These are phyloP conservation scores for Chaetorhynchus papuensis DNA, from an alignment of 2,113 vertebrate genomes.

Conservation along the genomic window DNA sequence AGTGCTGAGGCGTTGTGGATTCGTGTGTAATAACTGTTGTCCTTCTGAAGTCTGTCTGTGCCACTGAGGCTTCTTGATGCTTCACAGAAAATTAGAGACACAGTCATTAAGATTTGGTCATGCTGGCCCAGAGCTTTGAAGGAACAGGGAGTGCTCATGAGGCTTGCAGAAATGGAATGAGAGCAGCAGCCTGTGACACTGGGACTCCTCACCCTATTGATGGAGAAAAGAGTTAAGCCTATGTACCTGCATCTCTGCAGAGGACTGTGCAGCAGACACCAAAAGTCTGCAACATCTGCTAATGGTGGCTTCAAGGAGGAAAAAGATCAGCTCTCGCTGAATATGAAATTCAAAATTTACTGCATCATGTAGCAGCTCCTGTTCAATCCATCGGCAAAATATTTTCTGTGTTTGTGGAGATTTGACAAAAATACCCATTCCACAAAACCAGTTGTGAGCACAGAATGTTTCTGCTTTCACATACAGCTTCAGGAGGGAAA, in stretches of 20 bases:
- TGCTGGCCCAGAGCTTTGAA: background rate
- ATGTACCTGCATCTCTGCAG: background rate
- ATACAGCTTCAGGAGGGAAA: background rate
- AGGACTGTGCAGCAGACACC: background rate
- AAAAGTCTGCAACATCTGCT: background rate
- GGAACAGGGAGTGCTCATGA: background rate
- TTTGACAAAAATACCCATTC: background rate
- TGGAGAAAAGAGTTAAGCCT: background rate
- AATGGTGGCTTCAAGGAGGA: background rate
- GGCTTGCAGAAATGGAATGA: background rate
- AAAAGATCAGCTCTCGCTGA: background rate
- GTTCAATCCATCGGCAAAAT: background rate
- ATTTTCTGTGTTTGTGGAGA: background rate
- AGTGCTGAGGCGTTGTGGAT: background rate
- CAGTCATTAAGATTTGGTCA: background rate
- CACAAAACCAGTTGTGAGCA: background rate
- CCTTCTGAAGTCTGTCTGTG: background rate
- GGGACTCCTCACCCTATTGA: background rate
- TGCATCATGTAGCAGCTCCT: background rate
- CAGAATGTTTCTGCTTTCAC: conserved; percentile 1
- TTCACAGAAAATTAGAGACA: background rate
- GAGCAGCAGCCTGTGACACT: background rate
- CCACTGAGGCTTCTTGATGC: background rate
- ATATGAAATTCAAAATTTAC: background rate
- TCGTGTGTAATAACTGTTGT: background rate